phyloP scores from a whole-genome alignment of 2,113 vertebrate genomes.

The Nothobranchius kuhntae region DNA sequence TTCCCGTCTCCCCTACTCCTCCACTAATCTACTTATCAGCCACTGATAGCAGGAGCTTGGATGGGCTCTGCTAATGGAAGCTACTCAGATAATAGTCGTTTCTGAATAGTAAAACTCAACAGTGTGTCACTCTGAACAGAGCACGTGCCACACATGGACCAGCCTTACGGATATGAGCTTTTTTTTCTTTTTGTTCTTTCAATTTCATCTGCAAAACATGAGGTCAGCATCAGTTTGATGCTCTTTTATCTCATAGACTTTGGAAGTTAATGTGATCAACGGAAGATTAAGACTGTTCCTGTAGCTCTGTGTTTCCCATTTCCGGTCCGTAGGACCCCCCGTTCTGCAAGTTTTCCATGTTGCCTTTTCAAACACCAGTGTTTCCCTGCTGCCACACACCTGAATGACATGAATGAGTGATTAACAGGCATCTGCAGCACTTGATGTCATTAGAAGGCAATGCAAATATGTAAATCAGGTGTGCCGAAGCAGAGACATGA shows the following conservation, averaged over 20 bases:
- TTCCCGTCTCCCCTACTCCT: conserved; percentile 9
- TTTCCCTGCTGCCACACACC: too few species aligned
- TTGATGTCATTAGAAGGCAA: too few species aligned
- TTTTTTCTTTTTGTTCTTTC: neutral
- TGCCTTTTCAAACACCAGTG: too few species aligned
- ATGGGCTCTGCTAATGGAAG: conserved; percentile 60
- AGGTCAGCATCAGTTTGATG: neutral
- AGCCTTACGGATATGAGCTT: conserved; percentile 10
- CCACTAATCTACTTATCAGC: conserved; percentile 66
- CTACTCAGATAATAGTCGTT: conserved; percentile 56
- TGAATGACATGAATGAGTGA: too few species aligned
- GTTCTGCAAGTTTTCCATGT: too few species aligned
- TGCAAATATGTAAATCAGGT: too few species aligned
- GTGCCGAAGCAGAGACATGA: too few species aligned
- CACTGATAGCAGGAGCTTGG: conserved; percentile 54
- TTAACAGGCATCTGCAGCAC: too few species aligned
- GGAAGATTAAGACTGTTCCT: conserved; percentile 8
- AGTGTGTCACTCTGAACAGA: conserved; percentile 31
- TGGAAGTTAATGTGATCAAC: conserved; percentile 2
- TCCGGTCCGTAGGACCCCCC: too few species aligned
- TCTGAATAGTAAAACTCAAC: conserved; percentile 25
- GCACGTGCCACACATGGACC: neutral
- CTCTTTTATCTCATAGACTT: neutral
- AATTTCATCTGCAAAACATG: neutral
- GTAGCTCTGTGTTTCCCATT: too few species aligned